Evolutionary conservation across 2,888 invertebrate species (phyloP), one percentile per base, ranked within the genome.

Genomic region (Caenorhabditis sp.): DNA sequence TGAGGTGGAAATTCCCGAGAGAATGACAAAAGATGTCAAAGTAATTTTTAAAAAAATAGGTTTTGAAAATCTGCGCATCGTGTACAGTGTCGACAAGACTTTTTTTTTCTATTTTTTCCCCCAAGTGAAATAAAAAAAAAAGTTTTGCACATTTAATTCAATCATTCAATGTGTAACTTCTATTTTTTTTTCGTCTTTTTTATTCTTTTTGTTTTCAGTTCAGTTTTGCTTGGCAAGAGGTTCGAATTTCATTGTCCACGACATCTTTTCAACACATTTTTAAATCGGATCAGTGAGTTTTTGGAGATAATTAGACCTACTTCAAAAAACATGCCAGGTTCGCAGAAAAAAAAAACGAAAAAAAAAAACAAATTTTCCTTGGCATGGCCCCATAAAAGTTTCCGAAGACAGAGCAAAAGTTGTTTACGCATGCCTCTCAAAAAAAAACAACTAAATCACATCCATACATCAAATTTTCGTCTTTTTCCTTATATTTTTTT

Each of bases 201-300:
- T 10, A 3, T 43, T 17, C 14, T 14, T 17, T 43, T 53, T 53
- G 19, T 24, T 24, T 53, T 3, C 53, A 53, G 53, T 23, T 53
- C 23, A 53, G 21, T 24, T 53, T 53, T 21, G 24, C 21, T 21
- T 53, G 53, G 53, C 53, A 53, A 53, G 23, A 53, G n/a, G 24
- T 53, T 53, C 53, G 21, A 53, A 53, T 53, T 53, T 53, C 53
- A 53, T 10, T 53, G 4, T 53, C 53, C 17, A 21, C 53, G 53
- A 6, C n/a, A 53, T 23, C 24, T n/a, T n/a, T 10, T n/a, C n/a
- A 24, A 24, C 70, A 70, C 27, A 59, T 70, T 53, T 62, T 70
- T 24, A 26, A 65, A 1, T 31, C 62, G 1, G 37, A 58, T 27
- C 70, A 70, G 70, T 70, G 17, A 69, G 69, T 62, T 43, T 10